Percentiles rank a stretch among this genome's conserved stretches.
Evolutionary conservation across 1,140 invertebrate genomes (phyloP).

Genomic region (Lepidurus apus): DNA sequence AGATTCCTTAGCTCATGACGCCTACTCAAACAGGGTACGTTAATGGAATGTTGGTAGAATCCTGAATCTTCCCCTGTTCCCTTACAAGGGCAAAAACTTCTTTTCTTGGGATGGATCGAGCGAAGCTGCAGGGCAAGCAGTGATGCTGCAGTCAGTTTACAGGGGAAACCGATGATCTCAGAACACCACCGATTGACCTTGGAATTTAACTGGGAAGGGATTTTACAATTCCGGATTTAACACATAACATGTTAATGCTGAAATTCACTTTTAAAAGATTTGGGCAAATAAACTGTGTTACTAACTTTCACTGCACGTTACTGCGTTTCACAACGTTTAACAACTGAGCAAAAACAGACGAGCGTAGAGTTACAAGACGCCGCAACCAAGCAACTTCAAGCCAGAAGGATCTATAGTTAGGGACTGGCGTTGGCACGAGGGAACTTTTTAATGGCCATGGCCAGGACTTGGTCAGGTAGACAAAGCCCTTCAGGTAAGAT

Average conservation of each 20-base stretch:
- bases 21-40: neutral
- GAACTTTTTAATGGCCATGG: neutral
- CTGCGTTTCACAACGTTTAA: neutral
- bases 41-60: neutral
- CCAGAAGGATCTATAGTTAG: neutral
- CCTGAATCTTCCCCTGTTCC: neutral
- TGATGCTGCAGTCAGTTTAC: neutral
- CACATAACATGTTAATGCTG: too few relatives aligned
- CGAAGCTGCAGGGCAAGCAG: neutral
- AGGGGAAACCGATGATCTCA: conserved; percentile 4
- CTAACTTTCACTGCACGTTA: neutral
- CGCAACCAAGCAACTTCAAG: neutral
- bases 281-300: neutral
- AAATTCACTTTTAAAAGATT: too few relatives aligned
- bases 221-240: too few relatives aligned
- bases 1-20: neutral
- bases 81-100: conserved; percentile 5
- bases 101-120: neutral
- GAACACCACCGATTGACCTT: neutral
- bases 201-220: neutral
- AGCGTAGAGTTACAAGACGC: neutral
- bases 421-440: neutral
- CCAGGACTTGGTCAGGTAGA: neutral
- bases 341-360: neutral
- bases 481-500: neutral